Percentiles rank a stretch among this genome's conserved stretches.
phyloP scores from a whole-genome alignment of 1,140 invertebrate genomes.

The Araneus ventricosus region DNA sequence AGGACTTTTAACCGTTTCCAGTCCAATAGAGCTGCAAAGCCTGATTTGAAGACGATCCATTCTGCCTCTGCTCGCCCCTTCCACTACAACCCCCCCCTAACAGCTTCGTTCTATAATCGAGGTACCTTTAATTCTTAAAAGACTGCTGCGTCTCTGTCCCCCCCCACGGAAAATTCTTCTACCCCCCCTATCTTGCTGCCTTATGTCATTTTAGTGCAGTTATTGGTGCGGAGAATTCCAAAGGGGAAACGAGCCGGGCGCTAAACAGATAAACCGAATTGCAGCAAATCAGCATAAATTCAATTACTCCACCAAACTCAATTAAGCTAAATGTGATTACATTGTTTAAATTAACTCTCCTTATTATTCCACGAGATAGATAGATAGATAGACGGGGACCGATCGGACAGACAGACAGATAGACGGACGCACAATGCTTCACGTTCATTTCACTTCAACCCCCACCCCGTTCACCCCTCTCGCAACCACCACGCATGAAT shows the following conservation, averaged over 20 bases:
- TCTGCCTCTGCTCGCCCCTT: neutral
- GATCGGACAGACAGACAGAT: constrained; percentile 48
- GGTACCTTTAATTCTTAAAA: constrained; percentile 70
- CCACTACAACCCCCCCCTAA: neutral
- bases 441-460: neutral
- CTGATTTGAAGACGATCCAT: constrained; percentile 45
- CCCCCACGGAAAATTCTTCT: neutral
- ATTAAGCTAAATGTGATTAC: constrained; percentile 76
- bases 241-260: constrained; percentile 60
- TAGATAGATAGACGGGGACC: constrained; percentile 64
- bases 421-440: neutral
- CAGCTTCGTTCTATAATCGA: constrained; percentile 41
- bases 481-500: neutral
- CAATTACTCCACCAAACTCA: constrained; percentile 75
- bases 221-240: constrained; percentile 71
- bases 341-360: constrained; percentile 76
- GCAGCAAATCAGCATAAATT: constrained; percentile 76
- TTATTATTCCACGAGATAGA: constrained; percentile 75
- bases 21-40: constrained; percentile 71
- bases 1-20: constrained; percentile 70
- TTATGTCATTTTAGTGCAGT: constrained; percentile 76
- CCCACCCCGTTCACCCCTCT: neutral
- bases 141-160: neutral
- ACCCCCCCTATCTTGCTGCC: constrained; percentile 51
- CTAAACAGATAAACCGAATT: constrained; percentile 75